A percentile compares a stretch with the other conserved stretches of the same genome.
Conservation (phyloP, 2,113 vertebrate species). For the Proteles cristata region DNA sequence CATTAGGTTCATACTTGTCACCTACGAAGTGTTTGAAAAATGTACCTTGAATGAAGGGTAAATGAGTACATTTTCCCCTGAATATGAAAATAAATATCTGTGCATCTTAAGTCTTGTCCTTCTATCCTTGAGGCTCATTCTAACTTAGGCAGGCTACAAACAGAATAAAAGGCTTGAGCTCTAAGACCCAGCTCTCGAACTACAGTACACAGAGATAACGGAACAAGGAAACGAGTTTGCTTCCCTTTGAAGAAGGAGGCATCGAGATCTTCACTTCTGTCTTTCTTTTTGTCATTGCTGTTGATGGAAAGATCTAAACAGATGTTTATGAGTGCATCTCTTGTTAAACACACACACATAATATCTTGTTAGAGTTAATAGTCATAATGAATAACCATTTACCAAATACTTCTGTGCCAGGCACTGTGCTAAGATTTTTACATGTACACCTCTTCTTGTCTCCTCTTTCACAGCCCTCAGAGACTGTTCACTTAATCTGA, state of each 20-base stretch:
- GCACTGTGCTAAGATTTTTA: too few relatives aligned
- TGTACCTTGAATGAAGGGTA: not conserved
- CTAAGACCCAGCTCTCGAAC: not conserved
- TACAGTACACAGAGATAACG: too few relatives aligned
- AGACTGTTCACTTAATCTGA: not conserved
- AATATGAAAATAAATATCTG: not conserved
- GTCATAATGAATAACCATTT: not conserved
- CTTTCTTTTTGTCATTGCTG: not conserved
- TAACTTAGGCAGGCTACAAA: not conserved
- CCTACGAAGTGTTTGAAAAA: not conserved
- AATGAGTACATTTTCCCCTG: not conserved
- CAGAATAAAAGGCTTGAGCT: not conserved
- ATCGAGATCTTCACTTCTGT: not conserved
- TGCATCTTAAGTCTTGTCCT: not conserved
- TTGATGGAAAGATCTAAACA: not conserved
- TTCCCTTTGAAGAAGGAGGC: not conserved
- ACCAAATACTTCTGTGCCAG: not conserved
- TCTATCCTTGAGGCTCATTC: not conserved
- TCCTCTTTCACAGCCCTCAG: not conserved
- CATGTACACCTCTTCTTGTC: fast-evolving
- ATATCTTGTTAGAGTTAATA: not conserved
- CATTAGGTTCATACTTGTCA: not conserved
- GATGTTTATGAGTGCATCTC: not conserved
- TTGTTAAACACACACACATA: not conserved
- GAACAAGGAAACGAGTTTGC: not conserved